These are phyloP conservation scores for Pogona vitticeps DNA, from an alignment of 2,113 vertebrate species.

Conservation along the genomic window DNA sequence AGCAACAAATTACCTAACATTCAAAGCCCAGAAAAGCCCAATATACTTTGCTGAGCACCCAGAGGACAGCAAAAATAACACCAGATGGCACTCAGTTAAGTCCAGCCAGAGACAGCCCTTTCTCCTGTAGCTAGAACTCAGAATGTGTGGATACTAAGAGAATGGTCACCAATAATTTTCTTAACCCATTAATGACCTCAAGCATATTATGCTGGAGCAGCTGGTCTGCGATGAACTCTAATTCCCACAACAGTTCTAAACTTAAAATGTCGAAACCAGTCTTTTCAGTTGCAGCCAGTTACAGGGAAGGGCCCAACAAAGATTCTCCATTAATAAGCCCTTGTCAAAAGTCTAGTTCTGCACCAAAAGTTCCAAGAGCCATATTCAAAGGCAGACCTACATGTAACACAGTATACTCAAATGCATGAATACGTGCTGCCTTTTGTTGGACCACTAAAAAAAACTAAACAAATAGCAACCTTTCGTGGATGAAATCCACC, in stretches of 20 bases:
- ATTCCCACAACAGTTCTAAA: neutral
- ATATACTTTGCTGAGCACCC: neutral
- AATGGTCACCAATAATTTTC: neutral
- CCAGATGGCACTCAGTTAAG: no score
- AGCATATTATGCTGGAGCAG: no score
- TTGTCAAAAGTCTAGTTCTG: neutral
- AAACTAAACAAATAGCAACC: no score
- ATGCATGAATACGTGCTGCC: no score
- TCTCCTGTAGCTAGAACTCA: neutral
- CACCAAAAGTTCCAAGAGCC: neutral
- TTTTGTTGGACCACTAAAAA: no score
- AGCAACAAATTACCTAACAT: neutral
- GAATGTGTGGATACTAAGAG: neutral
- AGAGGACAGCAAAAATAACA: neutral
- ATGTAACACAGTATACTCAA: no score
- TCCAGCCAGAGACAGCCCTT: no score
- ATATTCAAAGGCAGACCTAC: no score
- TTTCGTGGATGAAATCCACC: no score
- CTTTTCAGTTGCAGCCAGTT: neutral
- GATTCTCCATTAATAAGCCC: neutral
- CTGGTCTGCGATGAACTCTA: no score
- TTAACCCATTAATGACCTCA: no score
- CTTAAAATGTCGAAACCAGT: neutral
- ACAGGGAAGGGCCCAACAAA: neutral
- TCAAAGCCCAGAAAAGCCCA: neutral